Conservation (phyloP, 2,113 vertebrate genomes). For the Dolichotis patagonum region DNA sequence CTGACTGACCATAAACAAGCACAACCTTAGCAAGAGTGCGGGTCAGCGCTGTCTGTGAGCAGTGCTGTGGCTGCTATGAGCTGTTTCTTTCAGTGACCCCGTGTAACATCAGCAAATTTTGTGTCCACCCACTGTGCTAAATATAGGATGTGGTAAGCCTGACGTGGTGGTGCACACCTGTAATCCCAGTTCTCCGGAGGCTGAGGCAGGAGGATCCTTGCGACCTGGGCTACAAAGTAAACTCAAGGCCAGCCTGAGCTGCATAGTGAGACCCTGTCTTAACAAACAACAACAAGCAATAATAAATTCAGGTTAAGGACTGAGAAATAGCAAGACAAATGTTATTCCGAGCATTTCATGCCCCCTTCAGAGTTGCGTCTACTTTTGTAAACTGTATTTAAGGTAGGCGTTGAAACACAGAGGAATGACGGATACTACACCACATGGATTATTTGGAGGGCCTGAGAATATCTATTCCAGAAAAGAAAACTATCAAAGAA, state of each 20-base stretch:
- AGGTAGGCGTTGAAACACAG: neutral
- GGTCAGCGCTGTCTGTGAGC: neutral
- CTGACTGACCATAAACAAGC: neutral
- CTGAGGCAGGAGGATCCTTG: no score
- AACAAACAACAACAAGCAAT: no score
- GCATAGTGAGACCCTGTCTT: no score
- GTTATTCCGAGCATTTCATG: neutral
- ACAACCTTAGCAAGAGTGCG: neutral
- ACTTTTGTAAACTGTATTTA: neutral
- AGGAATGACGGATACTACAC: neutral
- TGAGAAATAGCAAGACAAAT: neutral
- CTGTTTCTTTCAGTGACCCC: neutral
- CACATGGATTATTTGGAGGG: neutral
- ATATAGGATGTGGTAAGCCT: no score
- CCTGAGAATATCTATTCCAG: slow-evolving; percentile 7
- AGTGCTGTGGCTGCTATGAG: neutral
- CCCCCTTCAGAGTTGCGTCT: neutral
- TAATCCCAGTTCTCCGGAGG: no score
- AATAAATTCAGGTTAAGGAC: neutral
- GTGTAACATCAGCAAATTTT: neutral
- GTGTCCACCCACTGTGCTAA: neutral
- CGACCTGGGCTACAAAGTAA: no score
- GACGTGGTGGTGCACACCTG: no score
- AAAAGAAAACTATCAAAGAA: neutral
- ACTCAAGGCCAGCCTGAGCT: no score